Evolutionary conservation across 2,113 vertebrate species (phyloP), one percentile per base, ranked within the genome.

Genomic region (Sphaerodactylus townsendi): DNA sequence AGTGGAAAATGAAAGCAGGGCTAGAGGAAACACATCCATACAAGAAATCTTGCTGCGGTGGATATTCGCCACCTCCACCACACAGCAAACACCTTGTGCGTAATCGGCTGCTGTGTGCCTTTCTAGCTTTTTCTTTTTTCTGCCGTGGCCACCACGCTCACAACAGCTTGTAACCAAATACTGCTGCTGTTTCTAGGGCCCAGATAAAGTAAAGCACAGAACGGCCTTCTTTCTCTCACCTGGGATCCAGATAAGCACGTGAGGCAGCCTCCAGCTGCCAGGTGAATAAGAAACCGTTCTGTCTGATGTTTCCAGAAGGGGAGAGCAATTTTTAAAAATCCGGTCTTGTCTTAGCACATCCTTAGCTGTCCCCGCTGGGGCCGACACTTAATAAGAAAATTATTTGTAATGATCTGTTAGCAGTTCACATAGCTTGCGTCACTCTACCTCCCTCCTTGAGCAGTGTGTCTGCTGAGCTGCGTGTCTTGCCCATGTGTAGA

Each of bases 371-470:
- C 79, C 65, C 75, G 77, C 56, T 73, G 76, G 33, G 19, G 59
- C 0, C 86, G 81, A 82, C 80, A 76, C 33, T 82, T 92, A 66
- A 66, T 69, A 85, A 46, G 13, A 66, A 87, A 88, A 90, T 85
- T 90, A 59, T 83, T 79, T 80, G 69, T 74, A 66, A 81, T 62
- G 64, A 84, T 28, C 14, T 89, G 37, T 85, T 82, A 83, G 77
- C 28, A 23, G 37, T 59, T 73, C 28, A 28, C 30, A 23, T 66
- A 87, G 41, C 35, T 82, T 83, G 70, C 44, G 56, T 46, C 87
- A 87, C n/a, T 41, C 1, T 80, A 19, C 77, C 80, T 87, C 69
- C 14, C 76, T 7, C 41, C 10, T n/a, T 39, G 25, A 86, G 80
- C 72, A 79, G 75, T 84, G 77, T 84, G 81, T 9, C 75, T 76